Evolutionary conservation across 2,797 vertebrate species (phyloP).

Genomic region (Enteromius paludinosus): DNA sequence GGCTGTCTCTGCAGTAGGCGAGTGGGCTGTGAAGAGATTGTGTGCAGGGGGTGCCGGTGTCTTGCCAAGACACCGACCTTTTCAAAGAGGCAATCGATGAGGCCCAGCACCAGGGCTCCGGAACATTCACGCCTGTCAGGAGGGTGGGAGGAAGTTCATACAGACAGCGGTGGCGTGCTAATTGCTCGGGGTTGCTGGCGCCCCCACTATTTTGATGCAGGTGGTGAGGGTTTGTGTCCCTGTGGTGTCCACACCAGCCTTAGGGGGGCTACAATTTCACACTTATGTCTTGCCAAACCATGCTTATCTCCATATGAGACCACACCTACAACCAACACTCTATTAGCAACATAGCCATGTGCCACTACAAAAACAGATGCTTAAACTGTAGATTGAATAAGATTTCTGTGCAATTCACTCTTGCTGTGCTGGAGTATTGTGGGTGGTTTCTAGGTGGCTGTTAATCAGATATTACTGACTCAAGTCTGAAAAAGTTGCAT

Average conservation of each 20-base stretch:
- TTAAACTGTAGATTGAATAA: background rate
- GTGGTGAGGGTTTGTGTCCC: constrained; percentile 57
- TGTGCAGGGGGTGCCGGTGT: constrained; percentile 62
- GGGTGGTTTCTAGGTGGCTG: background rate
- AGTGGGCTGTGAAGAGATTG: constrained; percentile 64
- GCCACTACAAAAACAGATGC: background rate
- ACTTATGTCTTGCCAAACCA: constrained; percentile 34
- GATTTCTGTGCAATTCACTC: background rate
- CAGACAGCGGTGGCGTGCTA: constrained; percentile 71
- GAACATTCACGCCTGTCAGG: constrained; percentile 74
- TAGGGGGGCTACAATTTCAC: constrained; percentile 51
- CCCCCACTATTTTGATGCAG: constrained; percentile 62
- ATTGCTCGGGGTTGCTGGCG: constrained; percentile 69
- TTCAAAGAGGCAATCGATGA: constrained; percentile 72
- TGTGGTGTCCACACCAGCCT: constrained; percentile 55
- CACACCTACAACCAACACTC: constrained; percentile 14
- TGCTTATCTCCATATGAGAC: constrained; percentile 43
- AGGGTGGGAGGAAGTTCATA: constrained; percentile 69
- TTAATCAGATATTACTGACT: background rate
- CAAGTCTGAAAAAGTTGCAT: background rate
- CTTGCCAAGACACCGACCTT: constrained; percentile 75
- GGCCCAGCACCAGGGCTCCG: constrained; percentile 71
- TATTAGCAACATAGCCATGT: background rate
- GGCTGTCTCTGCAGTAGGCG: constrained; percentile 29
- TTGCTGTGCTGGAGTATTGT: background rate